Base-by-base conservation (phyloP, 2,797 vertebrate genomes). In the Tiaroga cobitis region DNA sequence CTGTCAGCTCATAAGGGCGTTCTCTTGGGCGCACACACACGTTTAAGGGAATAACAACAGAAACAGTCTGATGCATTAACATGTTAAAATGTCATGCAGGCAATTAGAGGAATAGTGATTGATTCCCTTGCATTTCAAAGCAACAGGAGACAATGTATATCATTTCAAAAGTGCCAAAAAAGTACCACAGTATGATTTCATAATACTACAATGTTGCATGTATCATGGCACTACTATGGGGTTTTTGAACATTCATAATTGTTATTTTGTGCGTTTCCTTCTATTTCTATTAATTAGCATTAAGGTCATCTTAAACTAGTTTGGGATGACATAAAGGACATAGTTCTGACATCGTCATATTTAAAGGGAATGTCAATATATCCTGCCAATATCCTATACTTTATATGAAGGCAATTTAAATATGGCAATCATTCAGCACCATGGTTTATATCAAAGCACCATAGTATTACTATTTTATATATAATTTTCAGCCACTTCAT, bases 1-100 rank as follows among this genome's bases (percentile, higher is more conserved):
- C 63, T 34, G 75, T 82, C 56, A 32, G 49, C 51, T n/a, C 16
- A 65, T 54, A 67, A 37, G n/a, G 75, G 74, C 5, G 41, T 56
- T 54, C 59, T n/a, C 51, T 69, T 63, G n/a, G 26, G 10, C 13
- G 3, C 29, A 11, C 51, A 59, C 54, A 39, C 74, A 34, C 32
- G 41, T 7, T 21, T 29, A 39, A 74, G 39, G 18, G 39, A 65
- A 67, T 67, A 80, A 80, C 78, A 65, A 46, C 59, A 67, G 41
- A 83, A 67, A 19, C 19, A 29, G n/a, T 21, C 1, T 29, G 32
- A 41, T 54, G 6, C n/a, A 65, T 63, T 32, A 67, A 19, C 7
- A 77, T 4, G 37, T 15, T 72, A 19, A 63, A 19, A 63, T 32
- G 43, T 19, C 72, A 83, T 32, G 32, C 2, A 9, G 16, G 29